A percentile compares a stretch with the other conserved stretches of the same genome.
Evolutionary conservation across 1,140 invertebrate species (phyloP).

Genomic region (Steinernema feltiae): DNA sequence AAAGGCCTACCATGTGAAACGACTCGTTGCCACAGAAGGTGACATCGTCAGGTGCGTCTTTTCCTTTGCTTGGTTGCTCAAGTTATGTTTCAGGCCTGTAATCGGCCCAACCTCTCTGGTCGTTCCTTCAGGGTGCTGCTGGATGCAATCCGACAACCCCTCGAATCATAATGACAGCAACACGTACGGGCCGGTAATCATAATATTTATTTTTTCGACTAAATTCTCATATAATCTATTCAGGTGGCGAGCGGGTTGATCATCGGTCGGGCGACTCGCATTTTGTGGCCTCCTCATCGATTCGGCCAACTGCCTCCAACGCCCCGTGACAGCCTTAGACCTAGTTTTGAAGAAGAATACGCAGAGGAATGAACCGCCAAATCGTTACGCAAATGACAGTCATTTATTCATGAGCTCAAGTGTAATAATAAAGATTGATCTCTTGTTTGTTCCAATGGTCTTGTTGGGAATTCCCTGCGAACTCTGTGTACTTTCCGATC

Average conservation of each 20-base stretch:
- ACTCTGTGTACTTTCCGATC: not conserved
- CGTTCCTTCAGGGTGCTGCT: slow-evolving; percentile 26
- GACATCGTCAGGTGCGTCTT: slow-evolving; percentile 17
- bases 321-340: not conserved
- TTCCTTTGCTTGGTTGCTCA: not conserved
- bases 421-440: slow-evolving; percentile 27
- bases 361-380: no score
- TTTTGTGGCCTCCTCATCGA: slow-evolving; percentile 41
- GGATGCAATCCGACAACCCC: slow-evolving; percentile 37
- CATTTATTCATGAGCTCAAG: slow-evolving; percentile 30
- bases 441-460: slow-evolving; percentile 10
- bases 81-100: not conserved
- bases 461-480: not conserved
- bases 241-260: slow-evolving; percentile 31
- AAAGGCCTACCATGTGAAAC: slow-evolving; percentile 26
- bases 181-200: slow-evolving; percentile 30
- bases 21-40: slow-evolving; percentile 17
- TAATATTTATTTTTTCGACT: not conserved
- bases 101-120: not conserved
- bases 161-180: slow-evolving; percentile 32
- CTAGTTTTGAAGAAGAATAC: not conserved
- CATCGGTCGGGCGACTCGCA: slow-evolving; percentile 24
- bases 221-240: slow-evolving; percentile 32
- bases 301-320: slow-evolving; percentile 14
- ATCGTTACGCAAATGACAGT: slow-evolving; percentile 30